phyloP scores from a whole-genome alignment of 1,140 invertebrate species.

The Ceratosolen fusciceps region DNA sequence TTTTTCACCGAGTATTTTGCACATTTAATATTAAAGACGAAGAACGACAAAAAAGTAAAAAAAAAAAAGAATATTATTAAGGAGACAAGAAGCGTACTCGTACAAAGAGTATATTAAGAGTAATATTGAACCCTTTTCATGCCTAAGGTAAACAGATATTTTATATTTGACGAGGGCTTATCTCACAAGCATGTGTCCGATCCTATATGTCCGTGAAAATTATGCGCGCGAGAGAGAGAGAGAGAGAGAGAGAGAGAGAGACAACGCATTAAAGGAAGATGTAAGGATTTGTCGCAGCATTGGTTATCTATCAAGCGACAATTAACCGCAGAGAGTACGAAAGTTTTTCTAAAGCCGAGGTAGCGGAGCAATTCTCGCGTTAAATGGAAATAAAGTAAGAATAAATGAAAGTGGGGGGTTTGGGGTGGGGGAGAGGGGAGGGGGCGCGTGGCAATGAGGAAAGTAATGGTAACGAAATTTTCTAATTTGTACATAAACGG shows the following conservation, averaged over 20 bases:
- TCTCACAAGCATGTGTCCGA: slow-evolving; percentile 57
- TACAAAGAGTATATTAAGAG: slow-evolving; percentile 55
- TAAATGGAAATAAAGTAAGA: slow-evolving; percentile 8
- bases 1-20: slow-evolving; percentile 71
- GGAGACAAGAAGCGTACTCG: slow-evolving; percentile 49
- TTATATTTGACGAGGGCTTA: slow-evolving; percentile 54
- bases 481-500: slow-evolving; percentile 47
- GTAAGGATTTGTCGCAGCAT: slow-evolving; percentile 31
- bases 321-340: slow-evolving; percentile 21
- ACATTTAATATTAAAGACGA: slow-evolving; percentile 66
- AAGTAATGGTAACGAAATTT: slow-evolving; percentile 45
- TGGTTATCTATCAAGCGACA: slow-evolving; percentile 27
- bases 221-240: slow-evolving; percentile 39
- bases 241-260: too few relatives aligned
- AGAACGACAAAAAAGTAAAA: slow-evolving; percentile 38
- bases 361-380: slow-evolving; percentile 47
- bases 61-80: too few relatives aligned
- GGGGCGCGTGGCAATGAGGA: too few relatives aligned
- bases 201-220: slow-evolving; percentile 53
- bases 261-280: too few relatives aligned
- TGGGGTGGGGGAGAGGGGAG: too few relatives aligned
- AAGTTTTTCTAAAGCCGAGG: slow-evolving; percentile 50
- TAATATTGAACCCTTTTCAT: slow-evolving; percentile 57
- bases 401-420: too few relatives aligned
- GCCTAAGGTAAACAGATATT: slow-evolving; percentile 52